Percentiles rank a stretch among this genome's conserved stretches.
phyloP scores from a whole-genome alignment of 2,797 vertebrate species.

The Argya squamiceps region DNA sequence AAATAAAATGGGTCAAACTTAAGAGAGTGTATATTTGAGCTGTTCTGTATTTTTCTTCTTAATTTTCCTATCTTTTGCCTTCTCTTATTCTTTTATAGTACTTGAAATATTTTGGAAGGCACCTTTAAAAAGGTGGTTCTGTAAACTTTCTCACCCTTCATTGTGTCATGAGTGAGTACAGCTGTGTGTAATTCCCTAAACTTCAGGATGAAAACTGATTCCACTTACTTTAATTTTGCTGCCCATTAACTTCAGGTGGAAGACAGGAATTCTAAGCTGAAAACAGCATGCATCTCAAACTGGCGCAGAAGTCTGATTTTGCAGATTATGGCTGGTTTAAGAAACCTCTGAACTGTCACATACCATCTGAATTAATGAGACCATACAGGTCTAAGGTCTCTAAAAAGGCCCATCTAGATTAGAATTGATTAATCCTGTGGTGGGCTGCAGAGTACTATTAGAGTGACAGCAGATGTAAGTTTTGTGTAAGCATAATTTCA shows the following conservation, averaged over 20 bases:
- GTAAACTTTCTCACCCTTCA: neutral
- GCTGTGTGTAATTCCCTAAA: neutral
- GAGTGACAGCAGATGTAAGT: conserved; percentile 55
- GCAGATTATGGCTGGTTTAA: conserved; percentile 65
- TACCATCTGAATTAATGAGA: conserved; percentile 76
- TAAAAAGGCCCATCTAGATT: conserved; percentile 72
- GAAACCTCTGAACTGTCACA: conserved; percentile 76
- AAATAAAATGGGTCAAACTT: neutral
- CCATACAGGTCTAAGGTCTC: conserved; percentile 70
- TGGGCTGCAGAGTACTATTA: conserved; percentile 50
- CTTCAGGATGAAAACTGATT: neutral
- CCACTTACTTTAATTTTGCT: neutral
- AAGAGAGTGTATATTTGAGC: neutral
- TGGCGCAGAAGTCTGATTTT: conserved; percentile 57
- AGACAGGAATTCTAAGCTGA: conserved; percentile 23
- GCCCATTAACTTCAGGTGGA: neutral
- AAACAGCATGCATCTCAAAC: conserved; percentile 20
- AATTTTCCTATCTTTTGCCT: neutral
- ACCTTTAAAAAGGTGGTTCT: too few species aligned
- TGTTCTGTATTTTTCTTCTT: neutral
- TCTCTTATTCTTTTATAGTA: neutral
- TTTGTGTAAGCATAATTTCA: conserved; percentile 46
- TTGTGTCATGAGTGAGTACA: neutral
- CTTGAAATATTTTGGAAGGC: neutral
- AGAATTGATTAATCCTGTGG: conserved; percentile 71